Base-by-base conservation (phyloP, 1,140 invertebrate species). In the Drosophila paulistorum region DNA sequence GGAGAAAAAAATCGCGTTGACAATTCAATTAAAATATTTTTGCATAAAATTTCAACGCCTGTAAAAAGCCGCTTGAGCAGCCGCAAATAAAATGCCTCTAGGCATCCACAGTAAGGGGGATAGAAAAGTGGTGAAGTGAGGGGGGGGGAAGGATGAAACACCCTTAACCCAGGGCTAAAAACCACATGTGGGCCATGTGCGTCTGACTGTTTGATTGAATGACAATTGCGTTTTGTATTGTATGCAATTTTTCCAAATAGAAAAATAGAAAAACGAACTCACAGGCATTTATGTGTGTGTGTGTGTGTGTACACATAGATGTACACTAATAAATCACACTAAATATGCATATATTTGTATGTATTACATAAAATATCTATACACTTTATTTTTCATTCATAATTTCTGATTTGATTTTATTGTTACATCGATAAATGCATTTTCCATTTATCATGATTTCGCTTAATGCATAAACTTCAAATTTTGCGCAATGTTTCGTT, bases 1-100 rank as follows among this genome's bases (percentile, higher is more conserved):
- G 7, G 13, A 73, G 65, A 55, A 51, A 80, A 80, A 87, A 83
- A 87, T 84, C 80, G 83, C 77, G 73, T 74, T 87, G 84, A 89
- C 80, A 84, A 87, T 87, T 84, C 84, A 89, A 89, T 87, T 87
- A 87, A 87, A 89, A 81, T 89, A 87, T 89, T 87, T 87, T 78
- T 83, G 73, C 83, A 89, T 89, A 81, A 66, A 80, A 83, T 87
- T 83, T 80, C 70, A 83, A 65, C 65, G 71, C 60, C 64, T 68
- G 73, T 62, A 65, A 79, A 86, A 86, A 86, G 77, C 77, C 84
- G 77, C 79, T 79, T 71, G 79, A 86, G 70, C 81, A 77, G 79
- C 76, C 83, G 68, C 83, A 86, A 79, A 82, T 70, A 68, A 78
- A 86, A 81, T 58, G 51, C 74, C 60, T 42, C 42, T 14, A 61